Conservation (phyloP, 2,888 invertebrate genomes). For the Diaphora mendica region DNA sequence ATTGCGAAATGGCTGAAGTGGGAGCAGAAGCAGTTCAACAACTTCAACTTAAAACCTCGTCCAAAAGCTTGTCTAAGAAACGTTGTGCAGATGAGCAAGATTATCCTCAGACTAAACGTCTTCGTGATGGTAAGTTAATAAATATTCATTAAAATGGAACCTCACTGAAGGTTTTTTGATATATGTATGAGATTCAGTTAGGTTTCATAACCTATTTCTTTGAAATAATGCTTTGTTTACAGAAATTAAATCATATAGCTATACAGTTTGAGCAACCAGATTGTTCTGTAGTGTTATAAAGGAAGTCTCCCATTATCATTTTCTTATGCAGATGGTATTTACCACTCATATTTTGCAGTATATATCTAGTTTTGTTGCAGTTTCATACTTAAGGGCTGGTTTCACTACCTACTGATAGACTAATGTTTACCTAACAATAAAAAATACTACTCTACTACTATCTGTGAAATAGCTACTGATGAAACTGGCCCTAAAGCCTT, state of each 20-base stretch:
- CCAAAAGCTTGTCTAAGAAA: constrained; percentile 69
- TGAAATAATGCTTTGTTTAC: constrained; percentile 25
- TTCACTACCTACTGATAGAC: no score
- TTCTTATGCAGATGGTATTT: constrained; percentile 33
- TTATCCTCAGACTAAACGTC: constrained; percentile 74
- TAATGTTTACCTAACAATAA: no score
- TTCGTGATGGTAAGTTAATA: constrained; percentile 77
- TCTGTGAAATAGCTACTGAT: no score
- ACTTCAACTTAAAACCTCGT: constrained; percentile 44
- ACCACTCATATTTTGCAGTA: constrained; percentile 12
- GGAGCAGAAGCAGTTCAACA: constrained; percentile 47
- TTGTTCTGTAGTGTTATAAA: constrained; percentile 48
- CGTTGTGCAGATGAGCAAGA: constrained; percentile 74
- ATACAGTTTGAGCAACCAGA: constrained; percentile 45
- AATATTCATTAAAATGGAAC: constrained; percentile 59
- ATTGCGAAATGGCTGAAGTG: constrained; percentile 80
- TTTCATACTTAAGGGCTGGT: constrained; percentile 59
- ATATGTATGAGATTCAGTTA: constrained; percentile 58
- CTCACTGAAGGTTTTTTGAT: constrained; percentile 60
- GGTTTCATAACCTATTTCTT: constrained; percentile 52
- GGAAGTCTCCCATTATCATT: constrained; percentile 62
- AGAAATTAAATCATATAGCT: constrained; percentile 23
- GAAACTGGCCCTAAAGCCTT: not conserved
- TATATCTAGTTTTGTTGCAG: constrained; percentile 74
- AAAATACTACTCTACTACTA: no score